Conservation (phyloP, 2,797 vertebrate genomes). For the Falco concolor region DNA sequence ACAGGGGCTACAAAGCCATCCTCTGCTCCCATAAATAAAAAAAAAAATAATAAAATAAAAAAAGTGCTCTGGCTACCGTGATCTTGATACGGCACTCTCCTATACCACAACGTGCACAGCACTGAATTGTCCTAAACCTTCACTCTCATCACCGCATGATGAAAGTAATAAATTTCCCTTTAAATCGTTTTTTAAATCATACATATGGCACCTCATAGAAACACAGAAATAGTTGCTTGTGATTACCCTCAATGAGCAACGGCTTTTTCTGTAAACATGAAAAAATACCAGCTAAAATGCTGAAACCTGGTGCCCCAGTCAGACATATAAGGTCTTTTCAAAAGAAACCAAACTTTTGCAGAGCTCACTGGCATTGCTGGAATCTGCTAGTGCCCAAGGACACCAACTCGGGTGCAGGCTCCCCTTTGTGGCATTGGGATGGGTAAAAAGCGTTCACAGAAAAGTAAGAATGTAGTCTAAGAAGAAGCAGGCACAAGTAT, state of each 20-base stretch:
- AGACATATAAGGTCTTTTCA: background rate
- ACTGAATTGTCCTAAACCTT: background rate
- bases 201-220: background rate
- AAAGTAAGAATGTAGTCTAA: background rate
- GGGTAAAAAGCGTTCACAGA: background rate
- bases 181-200: background rate
- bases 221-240: background rate
- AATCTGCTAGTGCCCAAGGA: background rate
- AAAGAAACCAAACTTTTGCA: background rate
- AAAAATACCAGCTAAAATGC: background rate
- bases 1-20: background rate
- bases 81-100: background rate
- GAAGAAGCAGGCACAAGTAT: background rate
- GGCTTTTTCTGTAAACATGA: background rate
- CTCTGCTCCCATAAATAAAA: background rate
- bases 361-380: background rate
- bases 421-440: background rate
- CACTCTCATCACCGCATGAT: background rate
- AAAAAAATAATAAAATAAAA: too few species aligned
- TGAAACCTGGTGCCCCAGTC: background rate
- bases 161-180: background rate
- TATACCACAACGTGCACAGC: background rate
- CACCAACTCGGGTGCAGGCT: background rate
- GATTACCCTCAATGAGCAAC: background rate
- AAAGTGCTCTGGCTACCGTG: background rate